These are phyloP conservation scores for Liposcelis brunnea DNA, from an alignment of 2,888 invertebrate species.

Conservation along the genomic window DNA sequence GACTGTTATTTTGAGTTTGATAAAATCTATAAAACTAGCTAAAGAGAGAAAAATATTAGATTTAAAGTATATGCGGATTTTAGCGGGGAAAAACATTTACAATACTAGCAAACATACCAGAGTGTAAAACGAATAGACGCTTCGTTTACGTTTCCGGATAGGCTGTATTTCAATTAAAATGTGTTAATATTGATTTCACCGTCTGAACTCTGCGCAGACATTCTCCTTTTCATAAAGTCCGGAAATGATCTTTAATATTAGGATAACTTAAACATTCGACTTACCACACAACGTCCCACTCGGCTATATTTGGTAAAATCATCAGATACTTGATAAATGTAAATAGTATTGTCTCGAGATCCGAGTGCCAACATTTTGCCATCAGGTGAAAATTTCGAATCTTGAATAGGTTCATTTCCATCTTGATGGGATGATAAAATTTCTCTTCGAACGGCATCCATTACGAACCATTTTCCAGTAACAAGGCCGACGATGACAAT, in stretches of 20 bases:
- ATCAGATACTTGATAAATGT: conserved; percentile 70
- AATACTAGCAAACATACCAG: neutral
- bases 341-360: conserved; percentile 77
- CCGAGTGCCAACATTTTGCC: conserved; percentile 67
- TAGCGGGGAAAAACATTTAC: no score
- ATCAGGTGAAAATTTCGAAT: conserved; percentile 61
- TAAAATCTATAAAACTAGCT: neutral
- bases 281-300: conserved; percentile 71
- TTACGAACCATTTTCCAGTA: conserved; percentile 65
- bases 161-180: conserved; percentile 19
- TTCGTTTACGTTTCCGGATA: conserved; percentile 26
- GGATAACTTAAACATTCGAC: no score
- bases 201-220: no score
- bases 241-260: no score
- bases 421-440: conserved; percentile 49
- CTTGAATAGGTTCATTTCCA: conserved; percentile 40
- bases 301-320: conserved; percentile 58
- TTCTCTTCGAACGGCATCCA: conserved; percentile 62
- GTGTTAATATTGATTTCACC: no score
- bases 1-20: neutral
- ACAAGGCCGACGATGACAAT: conserved; percentile 62
- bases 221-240: no score
- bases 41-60: neutral
- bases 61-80: no score
- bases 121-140: conserved; percentile 11